Conservation (phyloP, 2,113 vertebrate genomes). For the Thomomys bottae region DNA sequence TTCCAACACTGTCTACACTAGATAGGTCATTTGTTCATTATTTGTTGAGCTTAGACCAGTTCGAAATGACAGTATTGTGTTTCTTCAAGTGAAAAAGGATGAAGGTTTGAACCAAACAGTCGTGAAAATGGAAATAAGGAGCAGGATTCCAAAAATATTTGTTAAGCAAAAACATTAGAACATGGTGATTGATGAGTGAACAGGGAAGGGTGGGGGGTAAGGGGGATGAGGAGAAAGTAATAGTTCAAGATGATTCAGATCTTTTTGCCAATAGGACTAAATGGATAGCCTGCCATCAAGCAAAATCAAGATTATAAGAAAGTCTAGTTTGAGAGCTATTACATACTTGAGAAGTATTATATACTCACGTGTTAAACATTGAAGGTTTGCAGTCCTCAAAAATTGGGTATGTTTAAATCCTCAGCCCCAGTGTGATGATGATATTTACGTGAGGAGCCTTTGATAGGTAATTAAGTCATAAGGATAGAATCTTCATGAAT, state of each 20-base stretch:
- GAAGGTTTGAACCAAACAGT: neutral
- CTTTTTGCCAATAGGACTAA: neutral
- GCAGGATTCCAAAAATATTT: neutral
- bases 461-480: neutral
- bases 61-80: neutral
- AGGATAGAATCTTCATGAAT: neutral
- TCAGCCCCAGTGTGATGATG: neutral
- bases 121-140: neutral
- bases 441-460: neutral
- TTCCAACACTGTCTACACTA: neutral
- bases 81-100: neutral
- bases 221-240: neutral
- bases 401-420: neutral
- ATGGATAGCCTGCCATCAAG: neutral
- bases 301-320: neutral
- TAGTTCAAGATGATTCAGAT: neutral
- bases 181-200: neutral
- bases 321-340: neutral
- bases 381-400: neutral
- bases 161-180: neutral
- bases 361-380: neutral
- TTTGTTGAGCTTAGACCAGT: neutral
- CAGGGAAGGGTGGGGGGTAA: too few species aligned
- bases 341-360: neutral
- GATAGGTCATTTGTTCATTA: neutral